Base-by-base conservation (phyloP, 2,888 invertebrate genomes). In the Drosophila anceps region DNA sequence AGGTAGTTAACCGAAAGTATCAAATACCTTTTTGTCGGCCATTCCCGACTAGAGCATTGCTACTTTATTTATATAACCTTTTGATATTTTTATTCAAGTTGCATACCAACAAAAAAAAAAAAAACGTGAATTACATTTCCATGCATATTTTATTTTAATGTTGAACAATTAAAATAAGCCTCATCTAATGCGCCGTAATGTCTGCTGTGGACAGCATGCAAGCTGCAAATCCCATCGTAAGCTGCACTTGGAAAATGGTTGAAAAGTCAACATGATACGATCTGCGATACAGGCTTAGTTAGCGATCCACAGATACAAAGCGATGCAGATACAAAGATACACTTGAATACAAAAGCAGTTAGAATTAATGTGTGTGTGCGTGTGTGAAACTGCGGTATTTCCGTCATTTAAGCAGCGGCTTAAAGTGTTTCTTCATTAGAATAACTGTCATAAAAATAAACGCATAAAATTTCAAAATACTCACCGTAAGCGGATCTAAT, bases 361-460 rank as follows among this genome's bases (percentile, higher is more conserved):
- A 73, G 72, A 76, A 58, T 41, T 50, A 24, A 46, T n/a, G 37
- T 20, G 29, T 43, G 31, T 20, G 69, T 24, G 43, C 15, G 33
- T 53, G 65, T 55, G 66, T 72, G 73, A 41, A 69, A 44, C 69
- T 81, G 72, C 43, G 80, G 85, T 68, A 85, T 88, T 85, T 85
- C 85, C 88, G 85, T 84, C 84, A 84, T 79, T 81, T 85, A 81
- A 85, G 88, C 81, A 73, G 69, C 65, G 63, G 88, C 84, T 84
- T 88, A 88, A 84, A 81, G 79, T 84, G 85, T 84, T 86, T 85
- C 88, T 88, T 85, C 88, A 85, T 85, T 85, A 85, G 85, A 85
- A 85, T 85, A 85, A 88, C 82, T 84, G 86, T 86, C 88, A 85
- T 85, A 88, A 85, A 85, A 85, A 86, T 85, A 81, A 88, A 82